Conservation (phyloP, 2,113 vertebrate species). For the Phasianus colchicus region DNA sequence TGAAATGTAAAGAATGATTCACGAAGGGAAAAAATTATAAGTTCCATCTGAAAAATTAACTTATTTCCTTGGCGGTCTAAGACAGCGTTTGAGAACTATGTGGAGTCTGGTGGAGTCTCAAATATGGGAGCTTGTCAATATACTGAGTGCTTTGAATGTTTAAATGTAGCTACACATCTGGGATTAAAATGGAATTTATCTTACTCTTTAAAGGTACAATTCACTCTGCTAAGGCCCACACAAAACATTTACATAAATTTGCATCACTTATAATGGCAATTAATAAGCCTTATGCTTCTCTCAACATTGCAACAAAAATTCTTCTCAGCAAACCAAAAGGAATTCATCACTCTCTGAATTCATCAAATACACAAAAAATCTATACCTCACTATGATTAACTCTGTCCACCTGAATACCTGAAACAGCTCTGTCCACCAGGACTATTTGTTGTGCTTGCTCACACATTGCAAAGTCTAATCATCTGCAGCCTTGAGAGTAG, state of each 20-base stretch:
- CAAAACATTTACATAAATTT: constrained; percentile 58
- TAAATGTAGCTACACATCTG: neutral
- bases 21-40: neutral
- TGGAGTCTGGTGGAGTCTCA: neutral
- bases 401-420: neutral
- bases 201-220: constrained; percentile 18
- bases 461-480: neutral
- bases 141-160: neutral
- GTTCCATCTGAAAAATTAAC: neutral
- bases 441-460: neutral
- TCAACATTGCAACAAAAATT: neutral
- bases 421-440: neutral
- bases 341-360: neutral
- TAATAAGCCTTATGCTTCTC: constrained; percentile 19
- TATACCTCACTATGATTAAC: neutral
- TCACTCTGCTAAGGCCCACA: neutral
- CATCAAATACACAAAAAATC: neutral
- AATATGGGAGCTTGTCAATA: neutral
- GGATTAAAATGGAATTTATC: neutral
- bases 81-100: neutral
- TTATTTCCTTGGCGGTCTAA: neutral
- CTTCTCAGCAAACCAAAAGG: neutral
- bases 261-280: constrained; percentile 14
- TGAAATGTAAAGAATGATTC: neutral
- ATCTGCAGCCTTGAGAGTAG: neutral